Percentiles rank a stretch among this genome's conserved stretches.
These are phyloP conservation scores for Eupithecia inturbata DNA, from an alignment of 2,888 invertebrate species.

Conservation along the genomic window DNA sequence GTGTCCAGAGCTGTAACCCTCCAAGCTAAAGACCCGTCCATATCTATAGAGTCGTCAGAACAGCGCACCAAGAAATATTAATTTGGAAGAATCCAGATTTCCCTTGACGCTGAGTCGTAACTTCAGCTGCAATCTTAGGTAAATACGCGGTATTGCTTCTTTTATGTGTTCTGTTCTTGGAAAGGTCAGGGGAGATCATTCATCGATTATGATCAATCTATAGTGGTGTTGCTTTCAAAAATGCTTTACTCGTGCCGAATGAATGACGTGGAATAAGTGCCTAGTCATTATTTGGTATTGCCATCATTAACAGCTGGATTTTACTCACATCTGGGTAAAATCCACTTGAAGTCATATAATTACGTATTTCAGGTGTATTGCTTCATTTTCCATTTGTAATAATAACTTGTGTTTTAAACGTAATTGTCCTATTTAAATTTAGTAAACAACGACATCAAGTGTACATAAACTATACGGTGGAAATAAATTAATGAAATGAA, in stretches of 20 bases:
- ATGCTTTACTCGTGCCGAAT: not conserved
- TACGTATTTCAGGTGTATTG: too few relatives aligned
- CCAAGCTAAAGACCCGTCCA: not conserved
- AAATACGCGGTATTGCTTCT: not conserved
- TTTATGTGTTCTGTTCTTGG: not conserved
- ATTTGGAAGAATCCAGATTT: conserved; percentile 13
- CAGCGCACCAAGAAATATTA: conserved; percentile 5
- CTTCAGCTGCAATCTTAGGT: not conserved
- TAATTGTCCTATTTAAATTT: too few relatives aligned
- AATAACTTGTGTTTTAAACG: too few relatives aligned
- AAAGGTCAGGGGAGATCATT: not conserved
- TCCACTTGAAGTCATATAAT: too few relatives aligned
- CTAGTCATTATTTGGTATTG: too few relatives aligned
- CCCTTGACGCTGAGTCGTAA: conserved; percentile 6
- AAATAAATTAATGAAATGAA: too few relatives aligned
- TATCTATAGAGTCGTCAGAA: conserved; percentile 6
- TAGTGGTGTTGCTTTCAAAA: not conserved
- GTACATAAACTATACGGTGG: too few relatives aligned
- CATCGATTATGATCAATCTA: not conserved
- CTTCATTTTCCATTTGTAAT: too few relatives aligned
- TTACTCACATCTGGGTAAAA: too few relatives aligned
- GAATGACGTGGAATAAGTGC: too few relatives aligned
- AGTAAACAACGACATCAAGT: too few relatives aligned
- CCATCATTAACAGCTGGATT: too few relatives aligned
- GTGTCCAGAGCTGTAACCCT: not conserved